Base-by-base conservation (phyloP, 2,113 vertebrate genomes). In the Scalopus aquaticus region DNA sequence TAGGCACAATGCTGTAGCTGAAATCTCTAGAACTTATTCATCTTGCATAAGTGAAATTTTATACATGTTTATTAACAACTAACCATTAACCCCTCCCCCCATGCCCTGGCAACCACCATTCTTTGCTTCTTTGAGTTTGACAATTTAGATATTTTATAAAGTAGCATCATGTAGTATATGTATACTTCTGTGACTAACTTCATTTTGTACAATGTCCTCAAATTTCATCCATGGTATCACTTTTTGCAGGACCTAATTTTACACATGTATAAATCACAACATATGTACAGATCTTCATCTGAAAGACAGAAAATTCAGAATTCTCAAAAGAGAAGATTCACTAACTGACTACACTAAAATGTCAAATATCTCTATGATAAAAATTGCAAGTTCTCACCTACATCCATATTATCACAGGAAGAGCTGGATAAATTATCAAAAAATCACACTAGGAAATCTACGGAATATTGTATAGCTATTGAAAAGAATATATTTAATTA, bases 321-420 rank as follows among this genome's bases (percentile, higher is more conserved):
- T 83, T 69, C 26, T 19, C 24, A 39, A 76, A 88, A 83, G 3
- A 49, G 26, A 93, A 79, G 19, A 49, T 35, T 32, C 19, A 12
- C n/a, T 79, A 49, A 86, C 70, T 49, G 13, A 93, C 73, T 79
- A 58, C 77, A 56, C 46, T 74, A 46, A 89, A 83, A 84, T 83
- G 28, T 42, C 79, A 86, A 90, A 58, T n/a, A 6, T 46, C 65
- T 44, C 56, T 44, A 64, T 80, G 9, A 80, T n/a, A 79, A 78
- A 86, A 9, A 11, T 28, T 79, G 24, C 1, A n/a, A 20, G 65
- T 85, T 72, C 32, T 86, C 65, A 80, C 12, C 9, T 37, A n/a
- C 15, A 19, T 46, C 4, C 24, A 37, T 32, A 67, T 56, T 44
- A 67, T 11, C 11, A 65, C 17, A 54, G 35, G 22, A 93, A 69